Conservation (phyloP, 2,113 vertebrate genomes). For the Peromyscus californicus region DNA sequence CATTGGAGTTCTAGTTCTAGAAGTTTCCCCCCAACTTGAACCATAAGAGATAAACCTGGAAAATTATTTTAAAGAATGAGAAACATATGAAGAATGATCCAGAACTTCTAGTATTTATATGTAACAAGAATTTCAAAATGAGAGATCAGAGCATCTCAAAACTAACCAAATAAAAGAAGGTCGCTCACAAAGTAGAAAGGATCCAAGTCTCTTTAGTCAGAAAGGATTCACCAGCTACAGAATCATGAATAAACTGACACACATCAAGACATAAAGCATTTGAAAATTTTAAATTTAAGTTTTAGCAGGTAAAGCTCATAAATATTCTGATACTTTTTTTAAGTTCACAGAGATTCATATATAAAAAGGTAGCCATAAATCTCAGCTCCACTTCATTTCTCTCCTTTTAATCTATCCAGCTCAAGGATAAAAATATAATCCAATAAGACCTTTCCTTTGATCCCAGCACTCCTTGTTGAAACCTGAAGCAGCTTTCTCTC, state of each 20-base stretch:
- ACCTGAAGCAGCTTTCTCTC: background rate
- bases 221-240: background rate
- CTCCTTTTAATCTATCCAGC: background rate
- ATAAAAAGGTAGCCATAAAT: background rate
- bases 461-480: background rate
- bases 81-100: background rate
- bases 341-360: background rate
- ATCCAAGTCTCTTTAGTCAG: background rate
- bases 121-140: conserved; percentile 21
- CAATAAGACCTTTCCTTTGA: conserved; percentile 29
- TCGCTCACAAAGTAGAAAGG: background rate
- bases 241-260: background rate
- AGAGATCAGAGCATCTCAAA: conserved; percentile 18
- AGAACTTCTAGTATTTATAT: background rate
- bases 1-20: background rate
- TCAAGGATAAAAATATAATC: background rate
- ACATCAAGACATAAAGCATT: background rate
- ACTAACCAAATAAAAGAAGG: conserved; percentile 24
- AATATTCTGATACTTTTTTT: background rate
- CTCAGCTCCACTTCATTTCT: conserved; percentile 5
- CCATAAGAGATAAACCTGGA: background rate
- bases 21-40: background rate
- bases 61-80: background rate
- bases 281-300: background rate
- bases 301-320: background rate